Evolutionary conservation across 2,113 vertebrate species (phyloP).

Genomic region (Lepisosteus oculatus): DNA sequence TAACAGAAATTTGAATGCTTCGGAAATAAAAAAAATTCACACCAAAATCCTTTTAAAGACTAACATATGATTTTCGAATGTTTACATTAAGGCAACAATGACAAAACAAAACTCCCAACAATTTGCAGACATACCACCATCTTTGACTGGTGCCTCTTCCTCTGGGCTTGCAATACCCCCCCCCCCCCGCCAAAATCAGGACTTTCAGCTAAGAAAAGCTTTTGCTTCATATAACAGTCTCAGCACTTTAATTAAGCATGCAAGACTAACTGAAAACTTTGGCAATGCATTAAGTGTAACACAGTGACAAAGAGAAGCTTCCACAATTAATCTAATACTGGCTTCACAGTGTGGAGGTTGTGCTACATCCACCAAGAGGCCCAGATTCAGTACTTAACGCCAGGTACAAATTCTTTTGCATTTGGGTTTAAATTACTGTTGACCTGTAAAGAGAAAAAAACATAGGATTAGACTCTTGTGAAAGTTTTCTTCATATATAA

Average conservation of each 20-base stretch:
- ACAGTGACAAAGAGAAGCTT: conserved; percentile 82
- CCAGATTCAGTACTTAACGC: conserved; percentile 86
- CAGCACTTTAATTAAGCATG: conserved; percentile 76
- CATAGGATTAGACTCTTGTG: no score
- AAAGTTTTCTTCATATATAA: no score
- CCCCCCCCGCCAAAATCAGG: conserved; percentile 44
- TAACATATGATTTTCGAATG: background rate
- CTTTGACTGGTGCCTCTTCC: conserved; percentile 66
- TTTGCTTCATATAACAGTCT: conserved; percentile 67
- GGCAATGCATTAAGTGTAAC: conserved; percentile 88
- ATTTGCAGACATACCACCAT: background rate
- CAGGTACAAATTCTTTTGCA: conserved; percentile 91
- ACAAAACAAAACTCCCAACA: background rate
- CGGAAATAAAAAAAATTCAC: background rate
- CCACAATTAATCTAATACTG: conserved; percentile 82
- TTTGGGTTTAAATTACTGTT: conserved; percentile 92
- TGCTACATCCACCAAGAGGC: conserved; percentile 72
- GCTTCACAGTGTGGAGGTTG: conserved; percentile 85
- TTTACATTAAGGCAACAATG: conserved; percentile 5
- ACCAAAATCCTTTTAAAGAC: background rate
- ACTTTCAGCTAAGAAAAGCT: conserved; percentile 68
- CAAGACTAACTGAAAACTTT: conserved; percentile 86
- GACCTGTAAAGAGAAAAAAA: conserved; percentile 65
- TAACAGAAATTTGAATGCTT: conserved; percentile 9
- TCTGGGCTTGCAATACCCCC: conserved; percentile 46